Percentiles rank a stretch among this genome's conserved stretches.
Conservation (phyloP, 2,888 invertebrate genomes). For the Formica aserva region DNA sequence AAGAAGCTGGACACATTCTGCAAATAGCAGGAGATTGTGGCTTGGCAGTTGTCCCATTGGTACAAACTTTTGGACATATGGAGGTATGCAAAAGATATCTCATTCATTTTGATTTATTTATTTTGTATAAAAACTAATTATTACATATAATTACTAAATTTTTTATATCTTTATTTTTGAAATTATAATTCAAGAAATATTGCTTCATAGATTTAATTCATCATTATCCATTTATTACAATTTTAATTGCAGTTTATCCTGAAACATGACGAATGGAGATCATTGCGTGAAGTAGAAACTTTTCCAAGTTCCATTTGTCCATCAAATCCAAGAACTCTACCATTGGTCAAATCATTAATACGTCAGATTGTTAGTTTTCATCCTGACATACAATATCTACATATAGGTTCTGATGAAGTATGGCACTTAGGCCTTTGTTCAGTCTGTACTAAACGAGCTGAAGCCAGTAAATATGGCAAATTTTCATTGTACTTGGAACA, state of each 20-base stretch:
- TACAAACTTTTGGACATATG: conserved; percentile 96
- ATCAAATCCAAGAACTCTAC: conserved; percentile 88
- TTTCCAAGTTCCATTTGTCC: conserved; percentile 93
- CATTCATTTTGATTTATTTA: background rate
- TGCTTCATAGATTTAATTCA: background rate
- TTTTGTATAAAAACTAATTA: background rate
- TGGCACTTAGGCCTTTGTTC: conserved; percentile 90
- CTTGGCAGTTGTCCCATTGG: conserved; percentile 91
- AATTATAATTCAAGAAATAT: background rate
- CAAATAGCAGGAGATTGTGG: conserved; percentile 89
- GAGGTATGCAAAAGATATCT: conserved; percentile 86
- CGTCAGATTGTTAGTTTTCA: conserved; percentile 91
- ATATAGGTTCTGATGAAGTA: conserved; percentile 95
- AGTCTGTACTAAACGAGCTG: conserved; percentile 87
- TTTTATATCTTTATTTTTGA: background rate
- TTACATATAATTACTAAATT: background rate
- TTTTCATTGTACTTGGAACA: conserved; percentile 90
- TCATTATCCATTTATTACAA: background rate
- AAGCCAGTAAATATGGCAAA: conserved; percentile 86
- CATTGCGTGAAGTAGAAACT: conserved; percentile 89
- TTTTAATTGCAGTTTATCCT: conserved; percentile 88
- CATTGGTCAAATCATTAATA: conserved; percentile 89
- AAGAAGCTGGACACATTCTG: conserved; percentile 90
- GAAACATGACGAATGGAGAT: conserved; percentile 90
- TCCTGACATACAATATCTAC: conserved; percentile 89